Base-by-base conservation (phyloP, 1,140 invertebrate genomes). In the Mya arenaria region DNA sequence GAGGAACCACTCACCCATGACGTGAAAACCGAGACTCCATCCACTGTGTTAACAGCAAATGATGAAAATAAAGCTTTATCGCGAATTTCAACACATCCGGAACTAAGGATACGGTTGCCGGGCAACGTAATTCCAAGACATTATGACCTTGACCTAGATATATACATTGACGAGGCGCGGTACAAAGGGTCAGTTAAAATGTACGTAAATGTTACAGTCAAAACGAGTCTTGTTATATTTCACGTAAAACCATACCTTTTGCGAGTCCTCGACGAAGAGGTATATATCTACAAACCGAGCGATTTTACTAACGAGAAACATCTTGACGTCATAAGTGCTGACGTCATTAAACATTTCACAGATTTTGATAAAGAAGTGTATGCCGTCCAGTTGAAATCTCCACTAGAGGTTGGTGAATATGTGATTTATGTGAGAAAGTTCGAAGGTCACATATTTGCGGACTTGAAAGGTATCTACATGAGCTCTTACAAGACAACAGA, bases 171-270 rank as follows among this genome's bases (percentile, higher is more conserved):
- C 2, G 72, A 73, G 6, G 86, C 74, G 25, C 66, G 32, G 13
- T 90, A 88, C 77, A 68, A 62, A 4, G 87, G 88, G 30, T 81
- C 80, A 17, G 87, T 88, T 13, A 83, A 83, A 41, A 89, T 90
- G 36, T 60, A 56, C n/a, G 52, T 86, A 3, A 60, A 72, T 8
- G 60, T 82, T 0, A 36, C 63, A 13, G 65, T 75, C n/a, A 56
- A 71, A 23, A 90, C 89, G 15, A 52, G 72, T 0, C 79, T 83
- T 37, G 39, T 90, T 10, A 82, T 90, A 6, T 72, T 89, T 48
- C 87, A 90, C n/a, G 73, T 44, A 19, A 65, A 63, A 52, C 60
- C 36, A n/a, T 75, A 48, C n/a, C 19, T 75, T 28, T 23, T 75
- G 23, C 19, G 23, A 17, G 15, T 75, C 13, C 34, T 41, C 32